These are phyloP conservation scores for Ennomos fuscantarius DNA, from an alignment of 2,888 invertebrate species.

Conservation along the genomic window DNA sequence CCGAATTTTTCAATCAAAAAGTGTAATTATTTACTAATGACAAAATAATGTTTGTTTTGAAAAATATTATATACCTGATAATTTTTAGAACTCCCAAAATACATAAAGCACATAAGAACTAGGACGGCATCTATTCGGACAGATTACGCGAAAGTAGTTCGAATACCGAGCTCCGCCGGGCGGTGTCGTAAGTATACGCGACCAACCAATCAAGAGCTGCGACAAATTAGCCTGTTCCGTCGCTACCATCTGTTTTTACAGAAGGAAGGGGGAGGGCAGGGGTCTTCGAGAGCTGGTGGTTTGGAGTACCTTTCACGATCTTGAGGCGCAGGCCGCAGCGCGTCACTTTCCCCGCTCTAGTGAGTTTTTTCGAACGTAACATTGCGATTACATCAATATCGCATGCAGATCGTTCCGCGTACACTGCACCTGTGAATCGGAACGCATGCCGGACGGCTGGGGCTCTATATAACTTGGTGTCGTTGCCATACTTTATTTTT, in stretches of 20 bases:
- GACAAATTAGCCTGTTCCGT: conserved; percentile 57
- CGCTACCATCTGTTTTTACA: conserved; percentile 37
- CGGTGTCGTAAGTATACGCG: conserved; percentile 75
- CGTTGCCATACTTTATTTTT: conserved; percentile 41
- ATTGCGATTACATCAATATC: conserved; percentile 80
- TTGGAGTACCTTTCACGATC: conserved; percentile 82
- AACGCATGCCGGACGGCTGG: conserved; percentile 44
- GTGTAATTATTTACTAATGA: too few species aligned
- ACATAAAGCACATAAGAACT: conserved; percentile 50
- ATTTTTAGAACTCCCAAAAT: conserved; percentile 8
- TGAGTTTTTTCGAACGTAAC: conserved; percentile 82
- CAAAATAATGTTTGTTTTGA: too few species aligned
- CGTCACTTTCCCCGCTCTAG: conserved; percentile 82
- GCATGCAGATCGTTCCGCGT: conserved; percentile 75
- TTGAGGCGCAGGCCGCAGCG: conserved; percentile 67
- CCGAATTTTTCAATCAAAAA: too few species aligned
- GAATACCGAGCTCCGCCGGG: conserved; percentile 72
- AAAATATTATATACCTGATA: not conserved
- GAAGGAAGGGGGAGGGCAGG: conserved; percentile 51
- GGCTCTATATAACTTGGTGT: conserved; percentile 29
- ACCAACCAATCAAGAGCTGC: conserved; percentile 61
- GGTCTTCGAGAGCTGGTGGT: conserved; percentile 64
- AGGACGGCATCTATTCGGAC: conserved; percentile 70
- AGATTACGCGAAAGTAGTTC: conserved; percentile 84
- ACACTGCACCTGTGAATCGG: conserved; percentile 65